Conservation (phyloP, 2,113 vertebrate genomes). For the Collichthys lucidus region DNA sequence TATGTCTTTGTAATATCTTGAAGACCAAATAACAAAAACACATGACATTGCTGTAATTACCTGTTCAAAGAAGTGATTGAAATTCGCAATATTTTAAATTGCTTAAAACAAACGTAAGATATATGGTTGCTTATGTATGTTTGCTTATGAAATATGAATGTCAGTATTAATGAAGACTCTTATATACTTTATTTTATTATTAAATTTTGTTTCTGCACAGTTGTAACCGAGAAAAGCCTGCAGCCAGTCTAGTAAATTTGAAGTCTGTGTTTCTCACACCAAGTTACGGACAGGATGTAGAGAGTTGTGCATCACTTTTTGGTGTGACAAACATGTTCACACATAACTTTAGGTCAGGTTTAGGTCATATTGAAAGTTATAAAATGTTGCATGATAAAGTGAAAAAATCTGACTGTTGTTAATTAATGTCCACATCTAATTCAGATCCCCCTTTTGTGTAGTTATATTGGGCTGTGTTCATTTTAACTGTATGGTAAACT, state of each 20-base stretch:
- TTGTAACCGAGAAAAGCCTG: background rate
- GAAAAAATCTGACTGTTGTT: background rate
- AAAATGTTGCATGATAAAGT: too few species aligned
- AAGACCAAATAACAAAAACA: background rate
- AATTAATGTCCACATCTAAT: background rate
- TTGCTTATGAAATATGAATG: background rate
- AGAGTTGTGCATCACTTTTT: too few species aligned
- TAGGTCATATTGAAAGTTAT: background rate
- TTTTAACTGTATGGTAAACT: background rate
- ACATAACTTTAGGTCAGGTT: conserved; percentile 7
- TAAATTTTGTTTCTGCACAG: too few species aligned
- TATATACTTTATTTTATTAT: too few species aligned
- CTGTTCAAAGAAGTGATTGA: background rate
- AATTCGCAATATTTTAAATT: background rate
- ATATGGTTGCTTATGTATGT: too few species aligned
- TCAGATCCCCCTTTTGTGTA: background rate
- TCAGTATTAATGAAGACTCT: background rate
- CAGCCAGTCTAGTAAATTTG: background rate
- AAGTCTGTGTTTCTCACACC: background rate
- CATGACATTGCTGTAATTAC: background rate
- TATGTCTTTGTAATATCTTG: background rate
- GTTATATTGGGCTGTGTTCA: background rate
- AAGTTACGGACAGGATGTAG: conserved; percentile 2
- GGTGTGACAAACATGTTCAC: background rate
- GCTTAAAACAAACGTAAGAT: background rate